These are phyloP conservation scores for Phylloscopus trochiloides DNA, from an alignment of 2,113 vertebrate genomes.

Conservation along the genomic window DNA sequence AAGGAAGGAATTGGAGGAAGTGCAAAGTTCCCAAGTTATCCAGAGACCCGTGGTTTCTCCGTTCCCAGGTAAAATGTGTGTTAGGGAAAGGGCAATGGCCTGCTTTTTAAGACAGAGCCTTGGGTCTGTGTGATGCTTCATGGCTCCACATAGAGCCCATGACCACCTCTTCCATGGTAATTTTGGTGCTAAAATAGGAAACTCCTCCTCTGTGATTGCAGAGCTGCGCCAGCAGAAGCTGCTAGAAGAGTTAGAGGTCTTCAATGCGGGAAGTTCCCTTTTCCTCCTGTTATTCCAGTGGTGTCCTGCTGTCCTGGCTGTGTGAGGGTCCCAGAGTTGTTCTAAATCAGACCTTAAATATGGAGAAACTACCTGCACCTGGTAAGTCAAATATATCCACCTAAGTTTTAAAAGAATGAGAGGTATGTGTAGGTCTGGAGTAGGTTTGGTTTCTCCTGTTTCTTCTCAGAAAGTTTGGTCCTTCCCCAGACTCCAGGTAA, in stretches of 20 bases:
- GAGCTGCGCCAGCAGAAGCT: not conserved
- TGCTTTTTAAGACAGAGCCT: not conserved
- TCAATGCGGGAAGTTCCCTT: not conserved
- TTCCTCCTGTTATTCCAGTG: not conserved
- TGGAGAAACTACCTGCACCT: not conserved
- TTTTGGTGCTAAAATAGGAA: not conserved
- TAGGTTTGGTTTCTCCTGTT: not conserved
- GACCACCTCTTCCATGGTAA: not conserved
- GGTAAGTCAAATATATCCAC: not conserved
- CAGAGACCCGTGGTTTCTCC: not conserved
- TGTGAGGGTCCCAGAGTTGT: not conserved
- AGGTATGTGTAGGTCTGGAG: fast-evolving
- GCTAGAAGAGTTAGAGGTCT: not conserved
- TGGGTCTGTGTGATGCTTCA: not conserved
- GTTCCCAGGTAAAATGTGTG: not conserved
- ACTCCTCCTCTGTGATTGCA: not conserved
- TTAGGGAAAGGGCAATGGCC: not conserved
- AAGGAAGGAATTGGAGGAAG: not conserved
- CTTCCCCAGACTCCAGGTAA: not conserved
- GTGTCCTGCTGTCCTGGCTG: not conserved
- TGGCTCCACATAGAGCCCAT: not conserved
- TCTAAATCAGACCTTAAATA: not conserved
- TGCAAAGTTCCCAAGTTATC: not conserved
- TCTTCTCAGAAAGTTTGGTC: not conserved
- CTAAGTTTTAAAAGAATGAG: fast-evolving